phyloP scores from a whole-genome alignment of 2,888 invertebrate genomes.

The Apomyelois bistriatella region DNA sequence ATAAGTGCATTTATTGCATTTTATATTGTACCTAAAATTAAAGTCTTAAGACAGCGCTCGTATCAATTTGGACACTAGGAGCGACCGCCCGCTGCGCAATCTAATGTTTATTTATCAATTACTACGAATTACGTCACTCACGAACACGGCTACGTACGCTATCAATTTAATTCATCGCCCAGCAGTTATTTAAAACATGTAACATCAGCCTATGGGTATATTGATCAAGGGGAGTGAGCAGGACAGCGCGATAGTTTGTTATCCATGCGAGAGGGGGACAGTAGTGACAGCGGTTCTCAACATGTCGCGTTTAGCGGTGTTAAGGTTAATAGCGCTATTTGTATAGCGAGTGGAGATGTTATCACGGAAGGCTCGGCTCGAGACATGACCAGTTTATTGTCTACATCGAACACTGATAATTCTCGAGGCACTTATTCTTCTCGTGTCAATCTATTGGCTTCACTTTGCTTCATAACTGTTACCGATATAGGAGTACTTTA shows the following conservation, averaged over 20 bases:
- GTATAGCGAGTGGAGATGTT: constrained; percentile 61
- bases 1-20: no score
- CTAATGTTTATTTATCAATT: constrained; percentile 58
- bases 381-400: constrained; percentile 49
- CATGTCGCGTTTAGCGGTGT: constrained; percentile 60
- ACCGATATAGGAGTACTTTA: neutral
- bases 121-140: constrained; percentile 57
- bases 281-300: constrained; percentile 39
- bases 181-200: constrained; percentile 46
- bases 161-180: constrained; percentile 61
- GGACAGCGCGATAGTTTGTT: constrained; percentile 19
- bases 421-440: constrained; percentile 18
- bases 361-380: constrained; percentile 48
- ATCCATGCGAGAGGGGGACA: constrained; percentile 25
- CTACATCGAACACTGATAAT: constrained; percentile 41
- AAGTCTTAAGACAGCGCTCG: neutral
- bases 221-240: constrained; percentile 33
- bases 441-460: constrained; percentile 10
- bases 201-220: constrained; percentile 24
- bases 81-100: constrained; percentile 25
- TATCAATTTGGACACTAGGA: constrained; percentile 3
- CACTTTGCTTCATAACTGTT: neutral
- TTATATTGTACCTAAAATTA: no score
- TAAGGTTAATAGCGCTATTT: constrained; percentile 74
- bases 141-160: constrained; percentile 36